A percentile compares a stretch with the other conserved stretches of the same genome.
phyloP scores from a whole-genome alignment of 64 coral and sea anemone species.

The Orbicella faveolata region DNA sequence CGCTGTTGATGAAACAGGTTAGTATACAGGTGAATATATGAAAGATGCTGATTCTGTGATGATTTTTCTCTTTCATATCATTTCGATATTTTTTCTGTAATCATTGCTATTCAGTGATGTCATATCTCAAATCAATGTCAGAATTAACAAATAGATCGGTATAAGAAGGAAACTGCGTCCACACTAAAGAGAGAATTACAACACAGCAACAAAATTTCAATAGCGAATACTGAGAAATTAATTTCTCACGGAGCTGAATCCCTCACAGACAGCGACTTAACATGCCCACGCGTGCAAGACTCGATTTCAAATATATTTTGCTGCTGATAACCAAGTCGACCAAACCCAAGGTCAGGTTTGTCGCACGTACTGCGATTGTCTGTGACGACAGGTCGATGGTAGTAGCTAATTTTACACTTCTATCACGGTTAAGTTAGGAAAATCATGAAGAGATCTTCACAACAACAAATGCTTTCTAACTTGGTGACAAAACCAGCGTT shows the following conservation, averaged over 20 bases:
- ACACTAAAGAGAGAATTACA: too few species aligned
- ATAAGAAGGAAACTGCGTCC: too few species aligned
- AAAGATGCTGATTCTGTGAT: not conserved
- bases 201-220: too few species aligned
- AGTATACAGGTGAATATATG: not conserved
- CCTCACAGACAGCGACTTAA: too few species aligned
- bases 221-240: too few species aligned
- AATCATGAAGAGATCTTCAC: not conserved
- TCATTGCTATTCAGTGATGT: too few species aligned
- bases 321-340: not conserved
- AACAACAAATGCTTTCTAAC: not conserved
- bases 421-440: not conserved
- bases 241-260: too few species aligned
- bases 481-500: not conserved
- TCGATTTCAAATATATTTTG: not conserved
- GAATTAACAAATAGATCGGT: too few species aligned
- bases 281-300: not conserved
- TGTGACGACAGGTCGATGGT: not conserved
- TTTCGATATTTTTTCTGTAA: too few species aligned
- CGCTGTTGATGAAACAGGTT: conserved; percentile 43
- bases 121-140: too few species aligned
- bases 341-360: not conserved
- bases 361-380: too few species aligned
- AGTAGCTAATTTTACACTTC: not conserved
- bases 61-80: not conserved